Evolutionary conservation across 2,797 vertebrate species (phyloP).

Genomic region (Rhinella marina): DNA sequence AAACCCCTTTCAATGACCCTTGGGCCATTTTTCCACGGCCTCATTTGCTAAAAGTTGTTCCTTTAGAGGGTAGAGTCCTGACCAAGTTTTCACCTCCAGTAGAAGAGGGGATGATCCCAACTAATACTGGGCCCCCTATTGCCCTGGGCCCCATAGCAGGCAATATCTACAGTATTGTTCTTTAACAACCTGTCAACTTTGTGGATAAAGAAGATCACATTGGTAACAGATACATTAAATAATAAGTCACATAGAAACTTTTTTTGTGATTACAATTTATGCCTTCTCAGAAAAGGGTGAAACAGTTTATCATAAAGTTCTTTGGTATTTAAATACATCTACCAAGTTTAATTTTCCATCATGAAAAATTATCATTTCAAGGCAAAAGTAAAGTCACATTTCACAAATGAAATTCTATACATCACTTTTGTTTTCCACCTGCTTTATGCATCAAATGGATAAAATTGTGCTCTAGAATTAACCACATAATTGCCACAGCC

Average conservation of each 20-base stretch:
- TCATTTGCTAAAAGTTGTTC: no score
- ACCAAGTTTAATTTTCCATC: conserved; percentile 42
- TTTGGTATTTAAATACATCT: conserved; percentile 34
- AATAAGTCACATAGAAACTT: not conserved
- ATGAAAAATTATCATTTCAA: conserved; percentile 48
- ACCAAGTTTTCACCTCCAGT: no score
- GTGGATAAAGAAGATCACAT: not conserved
- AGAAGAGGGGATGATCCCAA: no score
- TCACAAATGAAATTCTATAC: conserved; percentile 38
- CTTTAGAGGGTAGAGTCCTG: no score
- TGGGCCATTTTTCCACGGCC: no score
- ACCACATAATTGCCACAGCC: not conserved
- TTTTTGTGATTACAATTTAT: not conserved
- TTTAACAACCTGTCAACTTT: not conserved
- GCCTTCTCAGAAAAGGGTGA: not conserved
- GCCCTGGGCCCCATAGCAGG: no score
- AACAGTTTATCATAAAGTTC: conserved; percentile 12
- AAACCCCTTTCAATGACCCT: no score
- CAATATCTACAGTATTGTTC: not conserved
- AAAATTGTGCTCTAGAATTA: conserved; percentile 5
- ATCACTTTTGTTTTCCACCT: conserved; percentile 35
- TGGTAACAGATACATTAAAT: not conserved
- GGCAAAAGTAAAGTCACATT: conserved; percentile 27
- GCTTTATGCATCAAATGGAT: conserved; percentile 38
- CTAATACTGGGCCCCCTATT: no score